phyloP scores from a whole-genome alignment of 2,113 vertebrate genomes.

The Oxyura jamaicensis region DNA sequence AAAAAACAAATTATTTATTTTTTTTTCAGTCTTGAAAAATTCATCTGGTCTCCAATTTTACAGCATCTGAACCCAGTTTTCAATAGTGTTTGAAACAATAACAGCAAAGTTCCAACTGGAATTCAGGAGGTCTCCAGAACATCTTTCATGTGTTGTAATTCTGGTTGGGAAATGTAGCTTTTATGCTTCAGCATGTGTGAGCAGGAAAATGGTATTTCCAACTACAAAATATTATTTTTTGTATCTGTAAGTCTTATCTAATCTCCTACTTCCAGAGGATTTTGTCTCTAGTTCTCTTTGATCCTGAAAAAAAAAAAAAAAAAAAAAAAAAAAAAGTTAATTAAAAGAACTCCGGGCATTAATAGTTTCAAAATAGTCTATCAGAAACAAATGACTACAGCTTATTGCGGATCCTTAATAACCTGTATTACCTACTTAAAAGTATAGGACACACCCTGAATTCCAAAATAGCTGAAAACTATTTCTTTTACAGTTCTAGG shows the following conservation, averaged over 20 bases:
- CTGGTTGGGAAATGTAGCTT: background rate
- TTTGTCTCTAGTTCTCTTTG: conserved; percentile 4
- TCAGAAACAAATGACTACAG: conserved; percentile 38
- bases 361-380: conserved; percentile 41
- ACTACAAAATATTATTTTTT: background rate
- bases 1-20: background rate
- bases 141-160: background rate
- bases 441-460: conserved; percentile 1
- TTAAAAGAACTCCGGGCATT: conserved; percentile 27
- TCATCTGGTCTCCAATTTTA: background rate
- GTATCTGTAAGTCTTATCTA: background rate
- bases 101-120: background rate
- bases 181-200: background rate
- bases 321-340: conserved; percentile 19
- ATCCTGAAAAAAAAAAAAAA: background rate
- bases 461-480: conserved; percentile 35
- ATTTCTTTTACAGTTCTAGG: background rate
- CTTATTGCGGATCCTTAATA: conserved; percentile 32
- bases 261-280: background rate
- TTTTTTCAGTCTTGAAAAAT: background rate
- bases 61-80: background rate
- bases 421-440: conserved; percentile 45
- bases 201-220: background rate
- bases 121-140: background rate
- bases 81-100: background rate